Conservation (phyloP, 2,113 vertebrate genomes). For the Sigmodon hispidus region DNA sequence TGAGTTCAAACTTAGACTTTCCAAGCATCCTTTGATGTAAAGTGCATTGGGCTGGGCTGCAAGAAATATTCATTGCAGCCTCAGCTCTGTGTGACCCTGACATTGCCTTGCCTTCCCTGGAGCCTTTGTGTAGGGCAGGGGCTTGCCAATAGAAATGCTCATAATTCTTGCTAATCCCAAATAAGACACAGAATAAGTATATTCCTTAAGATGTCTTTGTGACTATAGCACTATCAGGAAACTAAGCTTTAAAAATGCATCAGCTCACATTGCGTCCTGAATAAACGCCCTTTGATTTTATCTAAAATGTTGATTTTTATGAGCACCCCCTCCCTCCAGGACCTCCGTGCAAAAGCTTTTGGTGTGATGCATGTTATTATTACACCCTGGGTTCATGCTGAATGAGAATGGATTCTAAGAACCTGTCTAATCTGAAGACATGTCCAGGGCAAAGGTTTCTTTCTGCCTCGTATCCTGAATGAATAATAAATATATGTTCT, state of each 20-base stretch:
- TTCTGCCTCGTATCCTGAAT: background rate
- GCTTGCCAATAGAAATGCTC: background rate
- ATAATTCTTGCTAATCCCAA: constrained; percentile 37
- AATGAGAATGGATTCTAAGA: background rate
- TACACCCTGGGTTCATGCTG: background rate
- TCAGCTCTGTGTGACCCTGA: constrained; percentile 21
- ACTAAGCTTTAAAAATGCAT: background rate
- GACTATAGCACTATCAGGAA: background rate
- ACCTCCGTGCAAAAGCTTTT: constrained; percentile 16
- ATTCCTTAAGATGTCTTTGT: background rate
- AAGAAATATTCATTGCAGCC: background rate
- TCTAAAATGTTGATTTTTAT: background rate
- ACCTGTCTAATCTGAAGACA: background rate
- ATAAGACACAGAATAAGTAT: background rate
- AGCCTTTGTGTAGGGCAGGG: background rate
- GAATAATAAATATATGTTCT: background rate
- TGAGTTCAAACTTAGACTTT: constrained; percentile 57
- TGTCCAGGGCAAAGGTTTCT: background rate
- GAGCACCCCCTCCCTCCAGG: background rate
- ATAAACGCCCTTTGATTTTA: constrained; percentile 28
- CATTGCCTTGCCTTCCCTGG: background rate
- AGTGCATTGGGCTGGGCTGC: background rate
- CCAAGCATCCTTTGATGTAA: constrained; percentile 65
- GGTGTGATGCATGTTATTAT: background rate
- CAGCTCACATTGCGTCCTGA: constrained; percentile 7